phyloP scores from a whole-genome alignment of 2,888 invertebrate genomes.

The Ectobius pallidus region DNA sequence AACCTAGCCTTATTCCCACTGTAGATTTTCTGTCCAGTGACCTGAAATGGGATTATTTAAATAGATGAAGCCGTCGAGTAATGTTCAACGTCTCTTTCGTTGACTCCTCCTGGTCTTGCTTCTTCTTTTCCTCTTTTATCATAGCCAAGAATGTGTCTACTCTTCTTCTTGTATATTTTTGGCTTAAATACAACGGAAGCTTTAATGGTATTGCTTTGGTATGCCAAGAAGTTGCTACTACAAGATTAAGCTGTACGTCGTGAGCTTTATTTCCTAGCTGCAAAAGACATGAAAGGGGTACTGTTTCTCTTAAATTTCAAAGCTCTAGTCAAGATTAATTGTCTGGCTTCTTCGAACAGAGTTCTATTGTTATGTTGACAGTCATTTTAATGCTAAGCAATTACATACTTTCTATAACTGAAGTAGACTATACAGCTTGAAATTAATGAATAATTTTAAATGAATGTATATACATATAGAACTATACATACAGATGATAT shows the following conservation, averaged over 20 bases:
- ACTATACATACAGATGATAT: too few species aligned
- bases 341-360: too few species aligned
- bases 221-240: not conserved
- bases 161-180: not conserved
- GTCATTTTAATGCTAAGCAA: too few species aligned
- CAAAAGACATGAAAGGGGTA: not conserved
- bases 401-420: not conserved
- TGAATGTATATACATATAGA: too few species aligned
- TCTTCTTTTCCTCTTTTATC: not conserved
- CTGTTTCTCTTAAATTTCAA: not conserved
- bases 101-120: not conserved
- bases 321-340: not conserved
- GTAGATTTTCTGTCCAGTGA: conserved; percentile 38
- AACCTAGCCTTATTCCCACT: not conserved
- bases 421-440: not conserved
- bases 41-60: conserved; percentile 37
- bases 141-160: not conserved
- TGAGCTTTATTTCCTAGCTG: not conserved
- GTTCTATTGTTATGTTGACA: too few species aligned
- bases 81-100: not conserved
- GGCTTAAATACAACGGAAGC: conserved; percentile 20
- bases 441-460: not conserved
- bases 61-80: conserved; percentile 7
- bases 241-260: not conserved
- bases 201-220: not conserved